These are phyloP conservation scores for Crenuchus spilurus DNA, from an alignment of 2,797 vertebrate species.

Conservation along the genomic window DNA sequence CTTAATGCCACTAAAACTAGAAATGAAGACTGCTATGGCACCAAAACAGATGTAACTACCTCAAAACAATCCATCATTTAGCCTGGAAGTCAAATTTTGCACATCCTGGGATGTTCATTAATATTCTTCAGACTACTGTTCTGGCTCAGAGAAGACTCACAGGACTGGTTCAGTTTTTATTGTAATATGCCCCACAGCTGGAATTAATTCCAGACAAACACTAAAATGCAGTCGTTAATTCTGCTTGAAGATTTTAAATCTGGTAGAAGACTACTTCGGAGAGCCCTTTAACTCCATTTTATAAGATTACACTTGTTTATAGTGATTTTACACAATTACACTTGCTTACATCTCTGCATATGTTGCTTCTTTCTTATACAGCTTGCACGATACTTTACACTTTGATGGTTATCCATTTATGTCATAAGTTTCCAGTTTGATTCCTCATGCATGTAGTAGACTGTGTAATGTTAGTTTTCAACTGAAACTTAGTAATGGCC, in stretches of 20 bases:
- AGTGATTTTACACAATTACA: neutral
- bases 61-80: neutral
- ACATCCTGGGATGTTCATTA: neutral
- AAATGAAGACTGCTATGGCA: too few species aligned
- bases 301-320: slow-evolving; percentile 8
- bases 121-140: neutral
- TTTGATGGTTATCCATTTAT: too few species aligned
- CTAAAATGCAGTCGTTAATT: slow-evolving; percentile 4
- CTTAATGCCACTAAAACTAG: too few species aligned
- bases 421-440: neutral
- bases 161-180: neutral
- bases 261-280: slow-evolving; percentile 3
- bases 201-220: slow-evolving; percentile 2
- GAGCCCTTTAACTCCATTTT: neutral
- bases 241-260: neutral
- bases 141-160: neutral
- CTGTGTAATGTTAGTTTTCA: too few species aligned
- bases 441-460: too few species aligned
- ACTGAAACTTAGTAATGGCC: too few species aligned
- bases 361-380: slow-evolving; percentile 1
- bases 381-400: neutral
- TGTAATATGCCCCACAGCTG: slow-evolving; percentile 1
- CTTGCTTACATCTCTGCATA: neutral
- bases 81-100: neutral
- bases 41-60: too few species aligned